Evolutionary conservation across 2,888 invertebrate genomes (phyloP).

Genomic region (Cybosia mesomella): DNA sequence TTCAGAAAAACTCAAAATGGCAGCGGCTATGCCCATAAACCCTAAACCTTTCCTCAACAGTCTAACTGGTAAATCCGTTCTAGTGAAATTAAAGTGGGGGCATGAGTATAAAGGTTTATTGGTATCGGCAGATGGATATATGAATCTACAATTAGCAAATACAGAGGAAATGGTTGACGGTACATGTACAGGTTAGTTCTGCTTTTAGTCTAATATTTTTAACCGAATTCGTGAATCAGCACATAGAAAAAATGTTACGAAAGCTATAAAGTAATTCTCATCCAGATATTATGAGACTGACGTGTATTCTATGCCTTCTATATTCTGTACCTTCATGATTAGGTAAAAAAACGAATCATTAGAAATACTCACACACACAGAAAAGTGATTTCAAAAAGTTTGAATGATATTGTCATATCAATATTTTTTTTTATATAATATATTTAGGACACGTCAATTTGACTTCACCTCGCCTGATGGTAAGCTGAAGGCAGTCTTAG

Average conservation of each 20-base stretch:
- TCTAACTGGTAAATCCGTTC: slow-evolving; percentile 98
- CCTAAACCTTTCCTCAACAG: slow-evolving; percentile 99
- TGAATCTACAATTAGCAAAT: slow-evolving; percentile 99
- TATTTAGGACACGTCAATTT: too few species aligned
- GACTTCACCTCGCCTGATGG: too few species aligned
- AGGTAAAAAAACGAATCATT: too few species aligned
- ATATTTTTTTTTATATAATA: too few species aligned
- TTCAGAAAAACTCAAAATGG: slow-evolving; percentile 82
- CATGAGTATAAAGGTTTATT: slow-evolving; percentile 99
- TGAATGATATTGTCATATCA: too few species aligned
- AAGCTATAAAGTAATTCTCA: not conserved
- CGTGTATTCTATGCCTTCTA: not conserved
- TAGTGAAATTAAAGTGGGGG: slow-evolving; percentile 99
- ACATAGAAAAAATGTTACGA: not conserved
- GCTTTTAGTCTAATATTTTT: not conserved
- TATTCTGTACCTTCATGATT: too few species aligned
- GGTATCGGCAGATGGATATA: slow-evolving; percentile 99
- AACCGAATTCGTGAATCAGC: not conserved
- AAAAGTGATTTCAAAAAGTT: too few species aligned
- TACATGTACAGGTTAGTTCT: slow-evolving; percentile 91
- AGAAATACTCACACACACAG: too few species aligned
- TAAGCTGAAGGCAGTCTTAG: too few species aligned
- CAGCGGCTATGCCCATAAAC: slow-evolving; percentile 97
- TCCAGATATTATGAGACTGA: not conserved
- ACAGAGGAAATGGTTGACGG: slow-evolving; percentile 99